Conservation (phyloP, 1,140 invertebrate species). For the Panagrolaimus sp. region DNA sequence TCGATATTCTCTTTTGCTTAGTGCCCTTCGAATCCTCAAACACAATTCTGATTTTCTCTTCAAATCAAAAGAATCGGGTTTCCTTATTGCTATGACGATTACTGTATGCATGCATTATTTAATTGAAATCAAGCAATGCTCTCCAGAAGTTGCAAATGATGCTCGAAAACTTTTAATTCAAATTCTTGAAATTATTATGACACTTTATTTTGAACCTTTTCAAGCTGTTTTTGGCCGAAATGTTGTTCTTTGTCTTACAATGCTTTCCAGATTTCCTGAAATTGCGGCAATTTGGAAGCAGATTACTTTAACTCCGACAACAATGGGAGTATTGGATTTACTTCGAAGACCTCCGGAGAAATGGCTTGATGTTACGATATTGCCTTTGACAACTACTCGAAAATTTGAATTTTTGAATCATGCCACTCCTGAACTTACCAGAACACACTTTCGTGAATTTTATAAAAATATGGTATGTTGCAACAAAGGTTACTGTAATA, state of each 20-base stretch:
- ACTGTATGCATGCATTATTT: slow-evolving; percentile 6
- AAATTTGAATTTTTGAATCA: not conserved
- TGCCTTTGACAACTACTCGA: not conserved
- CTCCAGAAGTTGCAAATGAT: not conserved
- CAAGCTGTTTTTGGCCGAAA: not conserved
- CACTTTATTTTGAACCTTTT: not conserved
- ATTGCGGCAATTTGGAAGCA: not conserved
- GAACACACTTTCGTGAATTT: not conserved
- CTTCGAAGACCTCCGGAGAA: not conserved
- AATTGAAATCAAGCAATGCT: not conserved
- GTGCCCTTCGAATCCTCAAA: not conserved
- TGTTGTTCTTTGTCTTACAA: not conserved
- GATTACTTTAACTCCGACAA: not conserved
- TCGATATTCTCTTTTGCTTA: not conserved
- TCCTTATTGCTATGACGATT: not conserved
- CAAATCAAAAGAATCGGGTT: not conserved
- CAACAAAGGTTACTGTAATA: no score
- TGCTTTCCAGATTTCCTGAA: not conserved
- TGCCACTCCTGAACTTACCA: not conserved
- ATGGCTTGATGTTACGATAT: not conserved
- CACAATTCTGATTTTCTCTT: slow-evolving; percentile 5
- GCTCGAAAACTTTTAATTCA: not conserved
- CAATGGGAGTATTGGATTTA: not conserved
- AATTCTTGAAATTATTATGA: not conserved
- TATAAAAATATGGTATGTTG: not conserved